These are phyloP conservation scores for Erpobdella octoculata DNA, from an alignment of 2,888 invertebrate genomes.

Conservation along the genomic window DNA sequence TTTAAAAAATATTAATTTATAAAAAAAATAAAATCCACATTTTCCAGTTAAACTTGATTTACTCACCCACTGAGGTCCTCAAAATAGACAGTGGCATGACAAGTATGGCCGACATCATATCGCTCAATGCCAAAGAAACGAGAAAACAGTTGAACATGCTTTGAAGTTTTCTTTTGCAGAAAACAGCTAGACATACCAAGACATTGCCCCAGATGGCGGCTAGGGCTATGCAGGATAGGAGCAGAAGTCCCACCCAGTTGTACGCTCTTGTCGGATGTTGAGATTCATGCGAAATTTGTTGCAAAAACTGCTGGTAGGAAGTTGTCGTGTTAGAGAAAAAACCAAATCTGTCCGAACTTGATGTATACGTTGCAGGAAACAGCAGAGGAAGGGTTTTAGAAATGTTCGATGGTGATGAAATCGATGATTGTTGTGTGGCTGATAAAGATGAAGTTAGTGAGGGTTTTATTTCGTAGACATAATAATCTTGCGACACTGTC, in stretches of 20 bases:
- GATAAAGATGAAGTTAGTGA: background rate
- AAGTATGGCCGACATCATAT: conserved; percentile 38
- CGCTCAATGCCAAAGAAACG: conserved; percentile 39
- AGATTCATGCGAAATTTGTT: no score
- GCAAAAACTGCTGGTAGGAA: no score
- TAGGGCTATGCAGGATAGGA: conserved; percentile 37
- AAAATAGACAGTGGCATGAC: conserved; percentile 39
- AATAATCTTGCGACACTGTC: no score
- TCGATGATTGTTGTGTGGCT: background rate
- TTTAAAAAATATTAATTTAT: no score
- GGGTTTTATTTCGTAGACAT: no score
- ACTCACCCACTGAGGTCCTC: conserved; percentile 37
- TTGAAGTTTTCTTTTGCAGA: conserved; percentile 38
- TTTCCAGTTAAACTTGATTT: background rate
- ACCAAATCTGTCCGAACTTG: no score
- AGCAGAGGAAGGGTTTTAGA: no score
- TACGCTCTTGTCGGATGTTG: conserved; percentile 7
- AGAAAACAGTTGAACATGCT: conserved; percentile 42
- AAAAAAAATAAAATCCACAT: background rate
- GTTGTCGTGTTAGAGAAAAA: no score
- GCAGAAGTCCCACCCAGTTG: conserved; percentile 37
- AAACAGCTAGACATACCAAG: conserved; percentile 40
- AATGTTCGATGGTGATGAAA: background rate
- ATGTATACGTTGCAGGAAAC: no score
- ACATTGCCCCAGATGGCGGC: conserved; percentile 39